phyloP scores from a whole-genome alignment of 2,797 vertebrate species.

The Esox masquinongy region DNA sequence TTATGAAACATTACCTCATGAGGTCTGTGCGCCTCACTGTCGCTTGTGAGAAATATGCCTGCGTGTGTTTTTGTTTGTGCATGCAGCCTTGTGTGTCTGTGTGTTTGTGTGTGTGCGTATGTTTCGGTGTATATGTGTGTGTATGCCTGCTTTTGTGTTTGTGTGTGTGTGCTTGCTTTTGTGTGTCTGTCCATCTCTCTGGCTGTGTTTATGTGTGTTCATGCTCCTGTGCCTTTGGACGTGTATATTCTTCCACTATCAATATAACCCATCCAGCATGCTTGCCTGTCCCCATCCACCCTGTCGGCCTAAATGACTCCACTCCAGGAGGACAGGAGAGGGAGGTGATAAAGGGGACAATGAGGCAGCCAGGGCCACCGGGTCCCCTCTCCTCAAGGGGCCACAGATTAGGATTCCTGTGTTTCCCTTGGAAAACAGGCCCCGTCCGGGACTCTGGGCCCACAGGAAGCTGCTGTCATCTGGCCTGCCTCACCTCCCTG shows the following conservation, averaged over 20 bases:
- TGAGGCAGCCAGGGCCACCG: slow-evolving; percentile 66
- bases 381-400: slow-evolving; percentile 73
- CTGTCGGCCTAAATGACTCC: slow-evolving; percentile 55
- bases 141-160: neutral
- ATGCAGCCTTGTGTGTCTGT: neutral
- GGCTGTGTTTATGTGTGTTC: neutral
- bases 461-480: slow-evolving; percentile 82
- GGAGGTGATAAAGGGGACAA: slow-evolving; percentile 79
- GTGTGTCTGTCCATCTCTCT: neutral
- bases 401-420: slow-evolving; percentile 87
- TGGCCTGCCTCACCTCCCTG: slow-evolving; percentile 88
- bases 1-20: neutral
- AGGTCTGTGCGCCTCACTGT: no score
- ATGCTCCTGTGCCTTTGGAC: neutral
- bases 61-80: no score
- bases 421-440: slow-evolving; percentile 87
- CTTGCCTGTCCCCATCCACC: slow-evolving; percentile 36
- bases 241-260: slow-evolving; percentile 7
- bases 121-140: slow-evolving; percentile 6
- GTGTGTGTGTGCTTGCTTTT: slow-evolving; percentile 28
- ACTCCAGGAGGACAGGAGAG: slow-evolving; percentile 63
- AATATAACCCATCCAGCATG: slow-evolving; percentile 4
- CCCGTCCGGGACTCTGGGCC: slow-evolving; percentile 45
- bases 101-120: neutral
- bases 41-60: no score